Percentiles rank a stretch among this genome's conserved stretches.
phyloP scores from a whole-genome alignment of 2,797 vertebrate genomes.

The Melopsittacus undulatus region DNA sequence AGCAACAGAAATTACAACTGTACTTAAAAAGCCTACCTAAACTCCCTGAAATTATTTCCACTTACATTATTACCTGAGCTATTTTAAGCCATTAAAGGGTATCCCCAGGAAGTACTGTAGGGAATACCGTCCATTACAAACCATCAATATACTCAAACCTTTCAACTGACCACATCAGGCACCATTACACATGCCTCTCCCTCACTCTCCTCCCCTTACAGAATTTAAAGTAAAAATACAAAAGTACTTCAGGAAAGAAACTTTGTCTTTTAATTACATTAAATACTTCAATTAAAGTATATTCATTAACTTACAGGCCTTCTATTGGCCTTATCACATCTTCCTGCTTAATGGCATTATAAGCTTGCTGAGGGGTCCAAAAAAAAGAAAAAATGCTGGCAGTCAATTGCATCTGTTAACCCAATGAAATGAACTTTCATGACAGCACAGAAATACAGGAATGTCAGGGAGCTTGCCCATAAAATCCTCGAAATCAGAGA shows the following conservation, averaged over 20 bases:
- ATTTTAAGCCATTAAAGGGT: not conserved
- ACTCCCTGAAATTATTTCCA: not conserved
- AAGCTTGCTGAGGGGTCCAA: not conserved
- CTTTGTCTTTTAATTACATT: not conserved
- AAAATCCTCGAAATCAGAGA: not conserved
- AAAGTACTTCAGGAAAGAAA: not conserved
- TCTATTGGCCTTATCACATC: fast-evolving
- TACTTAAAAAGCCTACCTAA: not conserved
- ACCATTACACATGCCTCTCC: not conserved
- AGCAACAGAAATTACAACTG: not conserved
- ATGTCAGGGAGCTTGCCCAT: not conserved
- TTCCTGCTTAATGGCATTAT: not conserved
- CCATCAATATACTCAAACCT: not conserved
- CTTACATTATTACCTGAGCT: not conserved
- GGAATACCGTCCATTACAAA: not conserved
- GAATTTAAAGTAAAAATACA: not conserved
- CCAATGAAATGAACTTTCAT: not conserved
- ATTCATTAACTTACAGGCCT: not conserved
- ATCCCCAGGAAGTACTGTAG: not conserved
- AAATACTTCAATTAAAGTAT: not conserved
- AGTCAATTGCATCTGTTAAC: not conserved
- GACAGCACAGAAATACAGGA: not conserved
- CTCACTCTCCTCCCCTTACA: fast-evolving
- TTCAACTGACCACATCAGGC: not conserved
- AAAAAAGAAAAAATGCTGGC: not conserved